Evolutionary conservation across 2,797 vertebrate species (phyloP), one percentile per base, ranked within the genome.

Genomic region (Coregonus suidteri): DNA sequence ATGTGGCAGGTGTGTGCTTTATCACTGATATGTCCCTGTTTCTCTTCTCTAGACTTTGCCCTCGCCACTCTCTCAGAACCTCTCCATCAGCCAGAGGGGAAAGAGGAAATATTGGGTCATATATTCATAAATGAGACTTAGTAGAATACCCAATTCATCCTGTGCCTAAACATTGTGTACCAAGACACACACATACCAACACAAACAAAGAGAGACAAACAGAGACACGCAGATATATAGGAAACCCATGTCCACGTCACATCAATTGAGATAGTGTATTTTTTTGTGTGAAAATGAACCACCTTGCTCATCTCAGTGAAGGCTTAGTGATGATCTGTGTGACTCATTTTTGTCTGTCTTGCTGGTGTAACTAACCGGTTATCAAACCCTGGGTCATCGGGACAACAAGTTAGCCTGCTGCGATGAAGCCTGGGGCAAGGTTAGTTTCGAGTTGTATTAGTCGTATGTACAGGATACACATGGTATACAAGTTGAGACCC

Each of bases 1-100:
- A 75, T 71, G 73, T 84, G 78, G 82, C 77, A 78, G 80, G 74
- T 85, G 82, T 81, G 82, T 79, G 81, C 77, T 75, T 85, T 80
- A 82, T 84, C 81, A 76, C 80, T 47, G 41, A 3, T 47, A 47
- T 47, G 41, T 47, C 9, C 41, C 41, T 47, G 41, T 47, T 47
- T 9, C 41, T 47, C 41, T 7, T 47, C 41, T 47, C 41, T 47
- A 47, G 41, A 47, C 41, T 11, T 47, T 1, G 2, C 9, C 41
- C 41, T 67, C 47, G 30, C 6, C 37, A 14, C 68, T n/a, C 37
- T 41, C 75, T 3, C 73, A 62, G 69, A 47, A n/a, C 18, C 68
- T n/a, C 75, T 3, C 74, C 59, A 66, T 65, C 73, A 81, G 66
- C 83, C 78, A 71, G 51, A 73, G 79, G 81, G 75, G 77, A 35